Evolutionary conservation across 2,797 vertebrate species (phyloP).

Genomic region (Percopsis omiscomaycus): DNA sequence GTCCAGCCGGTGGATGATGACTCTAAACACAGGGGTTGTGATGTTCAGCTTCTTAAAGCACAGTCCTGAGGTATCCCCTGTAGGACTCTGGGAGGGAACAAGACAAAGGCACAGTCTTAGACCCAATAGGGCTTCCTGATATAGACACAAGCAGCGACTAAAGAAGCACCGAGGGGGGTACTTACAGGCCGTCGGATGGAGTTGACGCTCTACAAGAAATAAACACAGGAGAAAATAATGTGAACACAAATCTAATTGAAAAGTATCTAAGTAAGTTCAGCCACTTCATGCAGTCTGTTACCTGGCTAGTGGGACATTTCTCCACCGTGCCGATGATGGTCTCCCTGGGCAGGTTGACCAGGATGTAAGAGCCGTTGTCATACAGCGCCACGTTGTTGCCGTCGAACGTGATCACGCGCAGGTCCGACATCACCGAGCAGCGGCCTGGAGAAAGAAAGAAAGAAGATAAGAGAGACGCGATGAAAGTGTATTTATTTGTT

Average conservation of each 20-base stretch:
- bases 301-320: slow-evolving; percentile 92
- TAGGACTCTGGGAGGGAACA: slow-evolving; percentile 78
- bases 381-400: slow-evolving; percentile 96
- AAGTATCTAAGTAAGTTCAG: not conserved
- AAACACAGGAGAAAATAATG: slow-evolving; percentile 15
- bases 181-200: slow-evolving; percentile 91
- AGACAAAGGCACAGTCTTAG: not conserved
- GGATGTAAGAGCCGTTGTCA: slow-evolving; percentile 91
- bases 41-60: slow-evolving; percentile 97
- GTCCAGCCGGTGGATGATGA: slow-evolving; percentile 88
- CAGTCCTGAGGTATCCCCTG: slow-evolving; percentile 88
- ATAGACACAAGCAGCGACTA: not conserved
- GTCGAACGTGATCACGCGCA: slow-evolving; percentile 95
- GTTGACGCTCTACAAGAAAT: slow-evolving; percentile 88
- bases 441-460: slow-evolving; percentile 77
- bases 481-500: no score
- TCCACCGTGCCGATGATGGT: slow-evolving; percentile 91
- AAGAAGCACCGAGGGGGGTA: slow-evolving; percentile 43
- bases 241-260: not conserved
- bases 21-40: slow-evolving; percentile 81
- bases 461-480: no score
- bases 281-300: slow-evolving; percentile 54
- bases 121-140: not conserved
- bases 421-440: slow-evolving; percentile 93
- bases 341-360: slow-evolving; percentile 90